Percentiles rank a stretch among this genome's conserved stretches.
phyloP scores from a whole-genome alignment of 2,797 vertebrate genomes.

The Semaprochilodus insignis region DNA sequence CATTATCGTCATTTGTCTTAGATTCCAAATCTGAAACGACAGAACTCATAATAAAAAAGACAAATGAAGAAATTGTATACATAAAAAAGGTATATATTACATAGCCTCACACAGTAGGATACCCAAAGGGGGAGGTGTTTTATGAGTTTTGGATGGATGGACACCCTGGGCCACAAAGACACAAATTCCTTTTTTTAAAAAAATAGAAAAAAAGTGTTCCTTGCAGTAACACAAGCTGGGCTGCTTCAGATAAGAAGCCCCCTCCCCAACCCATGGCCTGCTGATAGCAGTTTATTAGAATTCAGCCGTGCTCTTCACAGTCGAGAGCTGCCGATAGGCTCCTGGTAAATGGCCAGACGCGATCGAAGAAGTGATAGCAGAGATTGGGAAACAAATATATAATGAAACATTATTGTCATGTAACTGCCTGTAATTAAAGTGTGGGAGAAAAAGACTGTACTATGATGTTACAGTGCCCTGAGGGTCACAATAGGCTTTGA shows the following conservation, averaged over 20 bases:
- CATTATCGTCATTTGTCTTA: constrained; percentile 49
- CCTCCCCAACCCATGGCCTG: constrained; percentile 41
- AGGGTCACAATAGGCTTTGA: constrained; percentile 24
- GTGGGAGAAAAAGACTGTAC: constrained; percentile 20
- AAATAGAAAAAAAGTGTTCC: constrained; percentile 34
- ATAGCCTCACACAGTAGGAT: background rate
- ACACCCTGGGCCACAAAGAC: constrained; percentile 56
- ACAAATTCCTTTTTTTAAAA: constrained; percentile 36
- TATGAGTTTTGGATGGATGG: constrained; percentile 59
- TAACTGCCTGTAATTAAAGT: constrained; percentile 54
- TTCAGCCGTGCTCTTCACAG: constrained; percentile 43
- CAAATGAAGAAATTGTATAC: background rate
- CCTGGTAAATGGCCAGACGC: constrained; percentile 47
- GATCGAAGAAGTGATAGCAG: constrained; percentile 44
- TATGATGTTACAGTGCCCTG: constrained; percentile 17
- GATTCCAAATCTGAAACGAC: constrained; percentile 56
- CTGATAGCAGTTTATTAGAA: constrained; percentile 63
- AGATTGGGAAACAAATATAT: constrained; percentile 45
- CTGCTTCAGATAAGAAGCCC: constrained; percentile 66
- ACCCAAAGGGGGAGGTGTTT: constrained; percentile 33
- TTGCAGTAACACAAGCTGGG: constrained; percentile 61
- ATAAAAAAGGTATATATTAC: background rate
- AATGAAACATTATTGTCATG: constrained; percentile 48
- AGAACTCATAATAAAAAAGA: constrained; percentile 45
- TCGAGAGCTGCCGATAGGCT: constrained; percentile 47